Percentiles rank a stretch among this genome's conserved stretches.
Conservation (phyloP, 2,797 vertebrate species). For the Periophthalmus magnuspinnatus region DNA sequence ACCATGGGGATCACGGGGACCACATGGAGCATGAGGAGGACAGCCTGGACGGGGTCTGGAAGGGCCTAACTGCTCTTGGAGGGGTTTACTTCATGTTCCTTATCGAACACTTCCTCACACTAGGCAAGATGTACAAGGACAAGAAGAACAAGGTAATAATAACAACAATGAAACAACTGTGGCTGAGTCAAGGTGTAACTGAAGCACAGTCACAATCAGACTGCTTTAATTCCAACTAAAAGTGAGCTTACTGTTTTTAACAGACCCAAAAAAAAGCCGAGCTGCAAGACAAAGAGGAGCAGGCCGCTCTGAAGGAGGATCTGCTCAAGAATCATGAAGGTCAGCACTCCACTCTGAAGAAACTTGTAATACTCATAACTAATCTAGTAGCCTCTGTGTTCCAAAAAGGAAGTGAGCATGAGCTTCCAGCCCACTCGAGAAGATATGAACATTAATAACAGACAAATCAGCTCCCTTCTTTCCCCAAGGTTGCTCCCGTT, state of each 20-base stretch:
- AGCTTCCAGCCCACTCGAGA: too few relatives aligned
- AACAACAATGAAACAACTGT: background rate
- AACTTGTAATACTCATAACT: background rate
- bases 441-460: too few relatives aligned
- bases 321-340: constrained; percentile 81
- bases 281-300: constrained; percentile 83
- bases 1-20: constrained; percentile 58
- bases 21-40: constrained; percentile 64
- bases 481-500: too few relatives aligned
- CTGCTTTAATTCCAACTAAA: background rate
- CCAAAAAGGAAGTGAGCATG: too few relatives aligned
- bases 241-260: background rate
- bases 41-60: constrained; percentile 87
- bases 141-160: constrained; percentile 91
- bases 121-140: constrained; percentile 97
- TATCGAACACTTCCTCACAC: constrained; percentile 93
- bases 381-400: too few relatives aligned
- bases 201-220: too few relatives aligned
- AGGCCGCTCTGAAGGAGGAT: constrained; percentile 82
- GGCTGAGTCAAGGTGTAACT: too few relatives aligned
- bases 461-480: too few relatives aligned
- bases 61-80: constrained; percentile 89
- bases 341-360: constrained; percentile 58
- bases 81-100: constrained; percentile 99
- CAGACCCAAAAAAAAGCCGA: constrained; percentile 87